phyloP scores from a whole-genome alignment of 2,797 vertebrate species.

The Oryzias dopingdopingensis region DNA sequence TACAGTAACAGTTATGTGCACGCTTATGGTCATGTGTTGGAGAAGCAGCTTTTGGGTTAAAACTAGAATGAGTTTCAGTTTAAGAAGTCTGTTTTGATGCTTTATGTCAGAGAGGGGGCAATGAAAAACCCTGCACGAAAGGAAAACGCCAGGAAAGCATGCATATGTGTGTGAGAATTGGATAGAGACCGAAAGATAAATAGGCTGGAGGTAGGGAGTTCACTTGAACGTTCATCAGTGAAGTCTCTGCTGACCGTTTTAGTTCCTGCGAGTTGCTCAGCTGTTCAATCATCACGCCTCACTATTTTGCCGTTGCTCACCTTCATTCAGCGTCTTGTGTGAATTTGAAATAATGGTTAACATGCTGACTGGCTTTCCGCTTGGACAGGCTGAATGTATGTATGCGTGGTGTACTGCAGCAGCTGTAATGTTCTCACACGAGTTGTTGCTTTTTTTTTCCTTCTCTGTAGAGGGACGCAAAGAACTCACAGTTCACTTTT shows the following conservation, averaged over 20 bases:
- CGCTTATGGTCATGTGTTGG: constrained; percentile 6
- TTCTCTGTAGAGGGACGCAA: constrained; percentile 11
- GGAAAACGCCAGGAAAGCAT: no score
- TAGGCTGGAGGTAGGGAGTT: constrained; percentile 78
- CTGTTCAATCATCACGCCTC: constrained; percentile 57
- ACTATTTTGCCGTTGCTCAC: constrained; percentile 50
- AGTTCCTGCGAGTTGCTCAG: constrained; percentile 58
- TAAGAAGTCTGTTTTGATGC: no score
- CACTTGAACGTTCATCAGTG: constrained; percentile 74
- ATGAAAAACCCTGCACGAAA: no score
- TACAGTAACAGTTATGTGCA: constrained; percentile 52
- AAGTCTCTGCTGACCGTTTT: constrained; percentile 67
- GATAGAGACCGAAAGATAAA: constrained; percentile 70
- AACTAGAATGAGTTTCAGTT: no score
- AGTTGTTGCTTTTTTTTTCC: constrained; percentile 23
- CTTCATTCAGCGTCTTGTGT: constrained; percentile 54
- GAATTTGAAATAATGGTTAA: constrained; percentile 33
- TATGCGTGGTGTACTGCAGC: constrained; percentile 37
- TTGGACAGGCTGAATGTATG: constrained; percentile 25
- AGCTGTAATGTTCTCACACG: constrained; percentile 46
- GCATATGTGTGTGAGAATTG: constrained; percentile 3
- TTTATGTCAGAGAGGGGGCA: no score
- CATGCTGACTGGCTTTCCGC: constrained; percentile 55
- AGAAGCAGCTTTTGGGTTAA: no score
- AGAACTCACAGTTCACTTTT: background rate